A percentile compares a stretch with the other conserved stretches of the same genome.
phyloP scores from a whole-genome alignment of 2,888 invertebrate genomes.

The Diplolepis rosae region DNA sequence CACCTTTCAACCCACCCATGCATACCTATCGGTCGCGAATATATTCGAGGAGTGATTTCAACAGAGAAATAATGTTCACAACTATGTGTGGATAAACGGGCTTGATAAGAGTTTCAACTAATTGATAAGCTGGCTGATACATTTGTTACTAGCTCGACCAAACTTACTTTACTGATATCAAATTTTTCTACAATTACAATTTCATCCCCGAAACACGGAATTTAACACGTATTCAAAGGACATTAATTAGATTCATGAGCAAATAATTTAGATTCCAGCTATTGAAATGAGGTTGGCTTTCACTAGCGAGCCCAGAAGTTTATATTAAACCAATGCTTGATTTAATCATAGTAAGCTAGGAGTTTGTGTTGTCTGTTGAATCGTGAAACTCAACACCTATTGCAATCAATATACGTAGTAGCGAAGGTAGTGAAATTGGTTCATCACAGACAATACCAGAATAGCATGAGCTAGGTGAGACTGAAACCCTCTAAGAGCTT shows the following conservation, averaged over 20 bases:
- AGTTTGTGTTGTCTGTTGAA: constrained; percentile 10
- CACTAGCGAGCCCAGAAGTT: neutral
- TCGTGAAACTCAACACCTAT: constrained; percentile 25
- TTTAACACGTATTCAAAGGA: constrained; percentile 4
- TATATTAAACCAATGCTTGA: constrained; percentile 9
- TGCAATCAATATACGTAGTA: constrained; percentile 22
- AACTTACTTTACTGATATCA: constrained; percentile 6
- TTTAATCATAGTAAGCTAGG: constrained; percentile 6
- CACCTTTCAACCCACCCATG: constrained; percentile 31
- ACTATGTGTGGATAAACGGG: constrained; percentile 54
- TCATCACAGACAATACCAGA: neutral
- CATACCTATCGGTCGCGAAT: constrained; percentile 26
- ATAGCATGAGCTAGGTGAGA: neutral
- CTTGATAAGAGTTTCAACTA: constrained; percentile 44
- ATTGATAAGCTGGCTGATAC: constrained; percentile 48
- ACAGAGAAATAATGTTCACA: constrained; percentile 52
- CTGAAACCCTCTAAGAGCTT: neutral
- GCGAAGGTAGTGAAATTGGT: neutral
- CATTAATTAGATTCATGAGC: neutral
- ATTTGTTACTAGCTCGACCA: constrained; percentile 44
- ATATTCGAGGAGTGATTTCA: constrained; percentile 32
- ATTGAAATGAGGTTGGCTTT: neutral
- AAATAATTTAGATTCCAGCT: constrained; percentile 22
- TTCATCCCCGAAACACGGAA: neutral
- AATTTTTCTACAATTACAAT: constrained; percentile 26